Base-by-base conservation (phyloP, 92 coral and sea anemone species). In the Epizoanthus fatuus region DNA sequence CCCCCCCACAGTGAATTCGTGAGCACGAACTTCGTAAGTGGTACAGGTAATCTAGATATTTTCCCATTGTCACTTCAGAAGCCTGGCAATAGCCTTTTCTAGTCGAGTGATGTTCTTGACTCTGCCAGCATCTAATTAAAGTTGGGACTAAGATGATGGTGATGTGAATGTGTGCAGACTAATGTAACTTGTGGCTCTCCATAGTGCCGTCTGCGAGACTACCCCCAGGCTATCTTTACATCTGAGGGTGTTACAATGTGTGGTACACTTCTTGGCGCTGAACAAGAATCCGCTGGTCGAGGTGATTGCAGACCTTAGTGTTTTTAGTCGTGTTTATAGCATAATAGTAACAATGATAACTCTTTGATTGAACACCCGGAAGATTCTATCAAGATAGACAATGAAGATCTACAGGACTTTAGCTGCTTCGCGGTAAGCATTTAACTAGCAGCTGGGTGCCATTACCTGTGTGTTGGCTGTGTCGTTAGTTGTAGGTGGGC, bases 241-340 rank as follows among this genome's bases (percentile, higher is more conserved):
- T 95, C 98, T 25, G 86, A 91, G 32, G 89, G 92, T 12, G 87
- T 97, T 64, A 88, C 79, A 78, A 56, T 97, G 62, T 83, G 92
- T 65, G 99, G 99, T 10, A 93, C 89, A 16, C 90, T 97, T 8
- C 90, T 97, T 74, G 99, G 98, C 42, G 99, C 99, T 22, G 99
- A 97, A 42, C 98, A 97, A 69, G 89, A 86, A n/a, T 92, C 98
- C 7, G 92, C 90, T 5, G 88, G 91, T 9, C 90, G 96, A 90
- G 97, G 99, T 97, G 49, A 20, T 44, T 39, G 15, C 4, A 16
- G 2, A 63, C 20, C 20, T 17, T 63, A 35, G 17, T 64, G 4
- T 1, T 35, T 8, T 64, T 64, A 12, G 35, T 49, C 53, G 11
- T 49, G 4, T 9, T 8, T 49, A 42, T 2, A 42, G 7, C 35